Conservation (phyloP, 2,888 invertebrate species). For the Ceratothoa steindachneri region DNA sequence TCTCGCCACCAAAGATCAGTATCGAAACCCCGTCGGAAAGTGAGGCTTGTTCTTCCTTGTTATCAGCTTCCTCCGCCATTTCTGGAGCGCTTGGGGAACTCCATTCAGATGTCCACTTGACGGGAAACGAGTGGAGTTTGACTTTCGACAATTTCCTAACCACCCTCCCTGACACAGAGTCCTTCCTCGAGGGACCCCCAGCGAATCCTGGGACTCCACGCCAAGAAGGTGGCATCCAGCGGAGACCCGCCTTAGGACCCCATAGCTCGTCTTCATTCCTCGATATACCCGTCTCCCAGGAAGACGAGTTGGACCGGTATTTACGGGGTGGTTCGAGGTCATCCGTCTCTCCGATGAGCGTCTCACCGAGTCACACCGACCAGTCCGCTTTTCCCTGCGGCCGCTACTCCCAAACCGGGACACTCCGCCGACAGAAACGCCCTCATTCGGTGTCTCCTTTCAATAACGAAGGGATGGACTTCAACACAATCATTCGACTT, state of each 20-base stretch:
- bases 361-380: conserved; percentile 31
- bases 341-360: conserved; percentile 38
- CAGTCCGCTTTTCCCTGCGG: conserved; percentile 27
- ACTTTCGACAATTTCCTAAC: conserved; percentile 29
- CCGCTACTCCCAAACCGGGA: conserved; percentile 26
- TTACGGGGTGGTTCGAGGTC: conserved; percentile 10
- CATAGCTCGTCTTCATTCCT: background rate
- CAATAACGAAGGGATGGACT: conserved; percentile 51
- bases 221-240: background rate
- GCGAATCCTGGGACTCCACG: background rate
- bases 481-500: conserved; percentile 54
- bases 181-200: conserved; percentile 20
- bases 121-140: conserved; percentile 35
- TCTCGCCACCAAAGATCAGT: conserved; percentile 40
- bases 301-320: conserved; percentile 18
- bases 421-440: conserved; percentile 27
- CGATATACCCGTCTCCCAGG: conserved; percentile 15
- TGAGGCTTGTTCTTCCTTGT: conserved; percentile 13
- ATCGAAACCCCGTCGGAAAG: conserved; percentile 30
- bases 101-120: conserved; percentile 31
- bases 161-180: conserved; percentile 19
- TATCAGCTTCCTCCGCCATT: conserved; percentile 29
- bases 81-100: conserved; percentile 35
- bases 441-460: conserved; percentile 40
- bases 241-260: background rate